These are phyloP conservation scores for Heteropelma amictum DNA, from an alignment of 2,888 invertebrate species.

Conservation along the genomic window DNA sequence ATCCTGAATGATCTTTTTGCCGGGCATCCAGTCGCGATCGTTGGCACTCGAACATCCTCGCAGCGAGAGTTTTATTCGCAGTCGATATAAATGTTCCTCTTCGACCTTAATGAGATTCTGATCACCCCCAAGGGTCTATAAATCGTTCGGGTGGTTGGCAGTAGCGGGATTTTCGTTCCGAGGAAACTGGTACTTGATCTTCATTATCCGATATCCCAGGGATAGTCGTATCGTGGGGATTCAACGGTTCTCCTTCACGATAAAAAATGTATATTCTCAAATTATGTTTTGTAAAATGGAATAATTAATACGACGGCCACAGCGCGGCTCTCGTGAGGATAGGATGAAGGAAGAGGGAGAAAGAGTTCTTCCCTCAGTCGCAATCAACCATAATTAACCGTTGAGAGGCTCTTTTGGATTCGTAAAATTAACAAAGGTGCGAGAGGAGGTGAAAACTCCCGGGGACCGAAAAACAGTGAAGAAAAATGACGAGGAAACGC, in stretches of 20 bases:
- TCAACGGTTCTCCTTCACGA: slow-evolving; percentile 12
- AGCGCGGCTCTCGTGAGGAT: background rate
- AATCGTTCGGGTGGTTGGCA: slow-evolving; percentile 41
- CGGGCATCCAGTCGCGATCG: too few species aligned
- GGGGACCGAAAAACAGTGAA: slow-evolving; percentile 23
- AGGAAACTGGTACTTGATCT: slow-evolving; percentile 51
- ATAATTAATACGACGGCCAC: slow-evolving; percentile 5
- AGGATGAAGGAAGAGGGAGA: background rate
- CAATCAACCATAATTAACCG: slow-evolving; percentile 33
- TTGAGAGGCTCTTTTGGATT: slow-evolving; percentile 8
- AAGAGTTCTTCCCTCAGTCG: slow-evolving; percentile 1
- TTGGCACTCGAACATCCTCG: background rate
- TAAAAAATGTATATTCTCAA: too few species aligned
- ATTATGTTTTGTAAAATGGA: background rate
- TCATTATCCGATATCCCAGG: slow-evolving; percentile 49
- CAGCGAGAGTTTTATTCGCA: background rate
- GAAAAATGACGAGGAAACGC: slow-evolving; percentile 35
- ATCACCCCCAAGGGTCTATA: slow-evolving; percentile 53
- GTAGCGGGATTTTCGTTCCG: slow-evolving; percentile 35
- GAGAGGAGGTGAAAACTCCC: slow-evolving; percentile 2
- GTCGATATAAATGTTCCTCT: slow-evolving; percentile 43
- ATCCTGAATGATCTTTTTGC: too few species aligned
- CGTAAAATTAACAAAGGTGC: background rate
- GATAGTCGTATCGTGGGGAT: slow-evolving; percentile 30
- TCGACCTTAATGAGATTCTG: slow-evolving; percentile 56